Percentiles rank a stretch among this genome's conserved stretches.
Evolutionary conservation across 1,140 invertebrate species (phyloP).

Genomic region (Ceratina australensis): DNA sequence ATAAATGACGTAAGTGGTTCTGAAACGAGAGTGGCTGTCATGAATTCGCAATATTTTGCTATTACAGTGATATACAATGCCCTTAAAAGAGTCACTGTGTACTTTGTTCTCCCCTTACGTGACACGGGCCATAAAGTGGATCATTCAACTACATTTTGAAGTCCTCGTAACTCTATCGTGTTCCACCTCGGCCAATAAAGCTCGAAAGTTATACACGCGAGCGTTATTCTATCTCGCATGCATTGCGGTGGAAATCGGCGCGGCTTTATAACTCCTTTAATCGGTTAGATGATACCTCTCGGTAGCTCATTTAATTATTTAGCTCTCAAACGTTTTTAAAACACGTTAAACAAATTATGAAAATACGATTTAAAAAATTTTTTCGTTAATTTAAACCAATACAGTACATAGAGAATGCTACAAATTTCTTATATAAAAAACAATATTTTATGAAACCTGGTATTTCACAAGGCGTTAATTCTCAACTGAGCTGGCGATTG

Average conservation of each 20-base stretch:
- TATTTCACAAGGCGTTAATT: too few species aligned
- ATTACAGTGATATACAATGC: background rate
- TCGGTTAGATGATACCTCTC: background rate
- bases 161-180: conserved; percentile 37
- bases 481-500: too few species aligned
- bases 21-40: conserved; percentile 13
- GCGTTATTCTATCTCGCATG: conserved; percentile 1
- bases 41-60: conserved; percentile 13
- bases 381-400: too few species aligned
- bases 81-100: conserved; percentile 20
- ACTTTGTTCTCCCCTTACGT: conserved; percentile 33
- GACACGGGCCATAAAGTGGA: conserved; percentile 36
- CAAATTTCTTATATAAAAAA: too few species aligned
- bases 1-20: conserved; percentile 37
- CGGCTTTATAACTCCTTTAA: background rate
- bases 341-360: too few species aligned
- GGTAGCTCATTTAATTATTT: background rate
- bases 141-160: conserved; percentile 32
- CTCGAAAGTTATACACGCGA: conserved; percentile 12
- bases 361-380: too few species aligned
- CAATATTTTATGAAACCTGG: too few species aligned
- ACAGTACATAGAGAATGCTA: too few species aligned
- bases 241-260: conserved; percentile 18
- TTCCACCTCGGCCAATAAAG: conserved; percentile 30
- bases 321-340: too few species aligned